phyloP scores from a whole-genome alignment of 2,888 invertebrate genomes.

The Erebia epiphron region DNA sequence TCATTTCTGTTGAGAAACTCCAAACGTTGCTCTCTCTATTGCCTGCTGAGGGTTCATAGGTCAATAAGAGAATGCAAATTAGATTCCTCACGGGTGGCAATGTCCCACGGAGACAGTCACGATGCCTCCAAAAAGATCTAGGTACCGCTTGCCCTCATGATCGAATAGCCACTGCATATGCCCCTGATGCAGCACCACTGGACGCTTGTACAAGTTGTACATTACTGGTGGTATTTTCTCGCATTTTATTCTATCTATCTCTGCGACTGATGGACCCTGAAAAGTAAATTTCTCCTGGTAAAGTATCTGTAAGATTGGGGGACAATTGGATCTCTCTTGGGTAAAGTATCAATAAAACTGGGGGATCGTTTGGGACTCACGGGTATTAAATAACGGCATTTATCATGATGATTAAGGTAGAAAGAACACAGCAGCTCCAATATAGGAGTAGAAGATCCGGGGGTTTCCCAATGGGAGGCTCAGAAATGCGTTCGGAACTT shows the following conservation, averaged over 20 bases:
- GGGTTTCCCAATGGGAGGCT: background rate
- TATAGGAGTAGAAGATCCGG: no score
- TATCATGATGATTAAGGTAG: no score
- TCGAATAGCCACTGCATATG: constrained; percentile 97
- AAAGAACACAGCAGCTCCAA: no score
- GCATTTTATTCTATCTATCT: constrained; percentile 83
- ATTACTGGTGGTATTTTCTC: constrained; percentile 88
- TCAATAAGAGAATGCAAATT: background rate
- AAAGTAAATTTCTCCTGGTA: background rate
- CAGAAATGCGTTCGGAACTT: no score
- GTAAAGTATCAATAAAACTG: no score
- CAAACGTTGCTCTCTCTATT: no score
- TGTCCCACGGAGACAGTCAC: constrained; percentile 99
- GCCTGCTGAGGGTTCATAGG: no score
- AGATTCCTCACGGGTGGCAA: constrained; percentile 94
- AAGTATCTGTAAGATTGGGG: no score
- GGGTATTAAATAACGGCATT: no score
- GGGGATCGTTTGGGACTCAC: no score
- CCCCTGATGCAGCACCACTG: constrained; percentile 92
- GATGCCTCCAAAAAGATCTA: constrained; percentile 98
- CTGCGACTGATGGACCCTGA: constrained; percentile 85
- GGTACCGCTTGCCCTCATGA: constrained; percentile 91
- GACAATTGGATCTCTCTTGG: background rate
- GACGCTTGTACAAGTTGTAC: constrained; percentile 90
- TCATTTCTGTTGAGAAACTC: no score